Percentiles rank a stretch among this genome's conserved stretches.
Evolutionary conservation across 2,888 invertebrate genomes (phyloP).

Genomic region (Merodon equestris): DNA sequence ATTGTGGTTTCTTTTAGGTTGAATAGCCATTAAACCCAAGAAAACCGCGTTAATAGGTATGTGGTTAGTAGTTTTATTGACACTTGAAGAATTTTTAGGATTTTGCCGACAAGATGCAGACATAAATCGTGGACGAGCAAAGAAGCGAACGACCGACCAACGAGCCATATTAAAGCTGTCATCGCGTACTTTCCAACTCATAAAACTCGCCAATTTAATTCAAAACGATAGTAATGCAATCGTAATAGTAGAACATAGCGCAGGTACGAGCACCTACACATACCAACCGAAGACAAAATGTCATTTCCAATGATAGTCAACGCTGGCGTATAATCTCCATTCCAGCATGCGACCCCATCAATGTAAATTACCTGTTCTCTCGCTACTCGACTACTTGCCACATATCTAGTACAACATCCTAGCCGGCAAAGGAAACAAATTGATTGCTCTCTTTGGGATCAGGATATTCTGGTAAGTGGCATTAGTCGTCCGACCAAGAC

Average conservation of each 20-base stretch:
- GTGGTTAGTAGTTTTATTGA: no score
- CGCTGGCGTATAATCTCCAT: slow-evolving; percentile 45
- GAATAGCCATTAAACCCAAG: no score
- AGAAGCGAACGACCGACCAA: background rate
- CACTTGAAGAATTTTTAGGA: no score
- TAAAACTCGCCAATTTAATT: slow-evolving; percentile 23
- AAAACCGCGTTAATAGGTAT: no score
- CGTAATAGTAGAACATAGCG: no score
- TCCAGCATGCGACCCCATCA: slow-evolving; percentile 60
- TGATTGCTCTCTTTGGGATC: slow-evolving; percentile 58
- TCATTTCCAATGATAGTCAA: slow-evolving; percentile 60
- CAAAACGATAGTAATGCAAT: slow-evolving; percentile 34
- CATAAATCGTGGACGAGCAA: no score
- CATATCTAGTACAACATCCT: slow-evolving; percentile 1
- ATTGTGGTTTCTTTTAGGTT: no score
- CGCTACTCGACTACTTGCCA: slow-evolving; percentile 16
- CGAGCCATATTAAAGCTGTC: no score
- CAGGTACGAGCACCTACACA: no score
- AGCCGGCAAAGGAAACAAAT: slow-evolving; percentile 56
- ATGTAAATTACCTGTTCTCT: slow-evolving; percentile 64
- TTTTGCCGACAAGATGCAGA: no score
- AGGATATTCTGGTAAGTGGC: slow-evolving; percentile 57
- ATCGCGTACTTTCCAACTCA: slow-evolving; percentile 7
- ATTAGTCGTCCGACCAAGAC: slow-evolving; percentile 19
- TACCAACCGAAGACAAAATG: no score